These are phyloP conservation scores for Caenorhabditis uteleia DNA, from an alignment of 2,888 invertebrate species.

Conservation along the genomic window DNA sequence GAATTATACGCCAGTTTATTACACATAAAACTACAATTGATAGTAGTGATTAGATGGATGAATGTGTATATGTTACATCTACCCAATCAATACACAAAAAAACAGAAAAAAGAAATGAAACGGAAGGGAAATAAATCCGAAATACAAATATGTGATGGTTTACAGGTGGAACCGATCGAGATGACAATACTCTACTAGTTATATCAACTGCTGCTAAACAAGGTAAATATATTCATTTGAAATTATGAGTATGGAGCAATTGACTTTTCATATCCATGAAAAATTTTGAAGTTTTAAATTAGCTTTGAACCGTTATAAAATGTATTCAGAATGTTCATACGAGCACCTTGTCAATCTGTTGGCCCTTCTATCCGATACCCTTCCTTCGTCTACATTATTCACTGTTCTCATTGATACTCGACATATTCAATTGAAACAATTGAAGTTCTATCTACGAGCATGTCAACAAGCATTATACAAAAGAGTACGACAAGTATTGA, in stretches of 20 bases:
- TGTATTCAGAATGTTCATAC: conserved; percentile 37
- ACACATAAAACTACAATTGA: too few species aligned
- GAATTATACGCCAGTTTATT: too few species aligned
- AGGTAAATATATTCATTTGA: background rate
- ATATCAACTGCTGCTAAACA: conserved; percentile 23
- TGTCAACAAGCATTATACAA: conserved; percentile 62
- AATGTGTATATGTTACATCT: too few species aligned
- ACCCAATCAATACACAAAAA: too few species aligned
- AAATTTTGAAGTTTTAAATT: too few species aligned
- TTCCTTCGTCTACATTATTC: conserved; percentile 37
- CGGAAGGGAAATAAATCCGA: too few species aligned
- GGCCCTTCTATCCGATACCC: conserved; percentile 34
- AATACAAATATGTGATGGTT: too few species aligned
- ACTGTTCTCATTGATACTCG: conserved; percentile 64
- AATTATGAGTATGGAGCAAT: too few species aligned
- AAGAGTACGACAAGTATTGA: conserved; percentile 71
- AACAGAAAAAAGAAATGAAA: too few species aligned
- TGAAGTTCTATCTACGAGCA: conserved; percentile 60
- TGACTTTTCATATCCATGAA: background rate
- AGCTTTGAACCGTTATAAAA: background rate
- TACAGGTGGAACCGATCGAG: conserved; percentile 38
- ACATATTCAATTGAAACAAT: conserved; percentile 47
- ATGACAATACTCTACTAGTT: conserved; percentile 30
- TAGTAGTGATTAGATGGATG: too few species aligned
- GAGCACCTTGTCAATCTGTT: conserved; percentile 51